Evolutionary conservation across 2,888 invertebrate genomes (phyloP), one percentile per base, ranked within the genome.

Genomic region (Tenthredo mesomela): DNA sequence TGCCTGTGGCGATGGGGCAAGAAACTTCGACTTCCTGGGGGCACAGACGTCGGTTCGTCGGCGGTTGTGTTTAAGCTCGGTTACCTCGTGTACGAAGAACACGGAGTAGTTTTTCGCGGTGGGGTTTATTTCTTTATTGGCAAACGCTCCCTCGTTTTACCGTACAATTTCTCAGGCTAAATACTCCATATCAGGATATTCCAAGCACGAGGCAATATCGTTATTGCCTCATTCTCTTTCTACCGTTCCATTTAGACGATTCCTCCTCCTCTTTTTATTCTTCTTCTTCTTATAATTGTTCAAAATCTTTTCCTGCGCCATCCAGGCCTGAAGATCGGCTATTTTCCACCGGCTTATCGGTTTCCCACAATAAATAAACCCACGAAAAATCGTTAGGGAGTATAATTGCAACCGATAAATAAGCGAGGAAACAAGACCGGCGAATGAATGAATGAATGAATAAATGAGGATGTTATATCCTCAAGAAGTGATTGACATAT

Each of bases 31-130:
- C 82, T 82, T 70, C 86, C 87, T 82, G 77, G 78, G 85, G 86
- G 87, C 86, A 85, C 86, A 87, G 87, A 87, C 87, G 87, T 86
- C 77, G 47, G 47, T 25, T 86, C 86, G 87, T 86, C 77, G 47
- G 47, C 50, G 50, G 18, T 77, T 77, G 54, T 18, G 33, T 77
- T 50, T 18, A 77, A 29, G 54, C 77, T 43, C 43, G 43, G 43
- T 61, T 21, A n/a, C 43, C 43, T 25, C 21, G 40, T 40, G 71
- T 37, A 10, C 21, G 25, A 73, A 73, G 40, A 73, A 73, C 71
- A 43, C 40, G 43, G 40, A 18, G 71, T 43, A 43, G 43, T 73
- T 73, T 43, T 73, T 73, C 71, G 43, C 29, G 37, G 37, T 37
- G 3, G 10, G 71, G 71, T 43, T 12, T 73, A 43, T 43, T 43